Percentiles rank a stretch among this genome's conserved stretches.
Conservation (phyloP, 2,113 vertebrate species). For the Gobius niger region DNA sequence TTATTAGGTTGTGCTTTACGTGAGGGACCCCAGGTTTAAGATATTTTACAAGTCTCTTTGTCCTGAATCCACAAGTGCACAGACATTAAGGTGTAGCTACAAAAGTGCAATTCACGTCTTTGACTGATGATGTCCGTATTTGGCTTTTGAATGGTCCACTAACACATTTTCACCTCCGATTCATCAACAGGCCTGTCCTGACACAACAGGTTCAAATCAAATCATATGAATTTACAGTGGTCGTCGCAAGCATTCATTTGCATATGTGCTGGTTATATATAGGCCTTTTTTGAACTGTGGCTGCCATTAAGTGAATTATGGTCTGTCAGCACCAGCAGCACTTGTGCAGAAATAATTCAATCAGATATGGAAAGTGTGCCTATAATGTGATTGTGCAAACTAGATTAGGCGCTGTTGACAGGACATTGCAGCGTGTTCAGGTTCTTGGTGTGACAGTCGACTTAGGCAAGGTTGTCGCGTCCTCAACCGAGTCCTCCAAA, state of each 20-base stretch:
- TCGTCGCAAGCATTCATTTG: slow-evolving; percentile 64
- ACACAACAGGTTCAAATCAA: slow-evolving; percentile 49
- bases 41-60: too few relatives aligned
- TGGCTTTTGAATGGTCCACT: neutral
- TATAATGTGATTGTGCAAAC: slow-evolving; percentile 74
- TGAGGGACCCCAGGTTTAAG: too few relatives aligned
- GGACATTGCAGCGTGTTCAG: slow-evolving; percentile 48
- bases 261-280: slow-evolving; percentile 60
- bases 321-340: slow-evolving; percentile 62
- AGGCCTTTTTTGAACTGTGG: slow-evolving; percentile 49
- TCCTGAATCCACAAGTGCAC: too few relatives aligned
- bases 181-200: slow-evolving; percentile 23
- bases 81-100: neutral
- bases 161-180: slow-evolving; percentile 8
- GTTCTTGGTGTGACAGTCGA: slow-evolving; percentile 40
- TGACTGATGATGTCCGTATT: neutral
- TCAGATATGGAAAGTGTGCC: slow-evolving; percentile 75
- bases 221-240: slow-evolving; percentile 45
- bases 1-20: too few relatives aligned
- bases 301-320: slow-evolving; percentile 77
- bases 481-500: slow-evolving; percentile 23
- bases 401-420: slow-evolving; percentile 70
- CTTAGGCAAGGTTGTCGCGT: slow-evolving; percentile 58
- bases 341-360: slow-evolving; percentile 76
- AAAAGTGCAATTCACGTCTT: neutral